phyloP scores from a whole-genome alignment of 2,888 invertebrate genomes.

The Lepeophtheirus nordmannii region DNA sequence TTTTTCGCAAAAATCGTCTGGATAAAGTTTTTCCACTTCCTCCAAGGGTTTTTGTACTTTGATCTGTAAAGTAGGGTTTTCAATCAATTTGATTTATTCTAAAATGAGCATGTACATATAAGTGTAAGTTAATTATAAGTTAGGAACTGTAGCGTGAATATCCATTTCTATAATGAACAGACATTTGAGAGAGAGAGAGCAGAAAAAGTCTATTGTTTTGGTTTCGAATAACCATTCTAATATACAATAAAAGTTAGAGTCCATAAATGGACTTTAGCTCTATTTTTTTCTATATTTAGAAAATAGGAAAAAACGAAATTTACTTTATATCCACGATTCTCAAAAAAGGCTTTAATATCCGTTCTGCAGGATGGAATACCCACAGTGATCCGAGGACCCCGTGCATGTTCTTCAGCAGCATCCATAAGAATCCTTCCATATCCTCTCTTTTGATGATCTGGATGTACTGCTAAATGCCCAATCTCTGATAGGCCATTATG shows the following conservation, averaged over 20 bases:
- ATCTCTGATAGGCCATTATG: conserved; percentile 16
- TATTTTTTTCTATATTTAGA: neutral
- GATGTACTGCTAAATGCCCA: conserved; percentile 13
- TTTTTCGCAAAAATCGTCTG: conserved; percentile 13
- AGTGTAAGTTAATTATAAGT: no score
- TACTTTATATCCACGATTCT: conserved; percentile 14
- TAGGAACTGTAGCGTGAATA: no score
- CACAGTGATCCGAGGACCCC: conserved; percentile 2
- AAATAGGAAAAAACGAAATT: neutral
- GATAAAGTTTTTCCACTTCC: conserved; percentile 19
- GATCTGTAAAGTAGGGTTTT: neutral
- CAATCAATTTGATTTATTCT: no score
- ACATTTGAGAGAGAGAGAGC: no score
- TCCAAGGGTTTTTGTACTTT: neutral
- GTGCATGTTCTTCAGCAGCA: neutral
- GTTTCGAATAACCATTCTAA: no score
- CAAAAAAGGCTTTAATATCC: conserved; percentile 10
- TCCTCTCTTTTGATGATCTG: neutral
- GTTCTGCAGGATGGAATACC: conserved; percentile 12
- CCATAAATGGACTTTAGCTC: no score
- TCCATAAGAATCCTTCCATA: conserved; percentile 19
- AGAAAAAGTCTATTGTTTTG: no score
- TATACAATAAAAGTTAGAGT: no score
- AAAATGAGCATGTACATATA: no score
- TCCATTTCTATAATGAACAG: no score